Evolutionary conservation across 2,113 vertebrate genomes (phyloP), one percentile per base, ranked within the genome.

Genomic region (Ptilorrhoa leucosticta): DNA sequence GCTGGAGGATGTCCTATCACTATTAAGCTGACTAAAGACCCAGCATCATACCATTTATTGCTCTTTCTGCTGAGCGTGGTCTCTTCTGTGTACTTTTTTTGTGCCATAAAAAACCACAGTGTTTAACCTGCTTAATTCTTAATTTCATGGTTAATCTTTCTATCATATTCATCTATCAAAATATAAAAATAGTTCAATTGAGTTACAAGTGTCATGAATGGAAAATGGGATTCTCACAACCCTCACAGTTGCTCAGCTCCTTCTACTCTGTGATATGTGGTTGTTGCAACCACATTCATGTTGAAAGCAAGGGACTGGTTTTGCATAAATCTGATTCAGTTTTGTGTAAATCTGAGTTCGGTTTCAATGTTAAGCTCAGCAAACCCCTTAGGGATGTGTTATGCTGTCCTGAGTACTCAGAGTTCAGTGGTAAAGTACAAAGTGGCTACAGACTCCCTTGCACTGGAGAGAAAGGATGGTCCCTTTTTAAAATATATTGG

Each of bases 341-440:
- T 5, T 33, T 47, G 12, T 0, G 0, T 14, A n/a, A n/a, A n/a
- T n/a, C n/a, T n/a, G 72, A 31, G 53, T 13, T 48, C 31, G 61
- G 9, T n/a, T 80, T 50, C 54, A 42, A 2, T 2, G 7, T 20
- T 7, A 65, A 64, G 13, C 56, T 80, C 79, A 83, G 57, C n/a
- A 83, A 65, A 80, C 3, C 37, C 15, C 28, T 60, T 9, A 30
- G 64, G 35, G 27, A 20, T 47, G 18, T 28, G 15, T 48, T 28
- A 8, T 7, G 12, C 15, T 48, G 44, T 39, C 19, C 47, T 47
- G 82, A 84, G 48, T 27, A 19, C 51, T 39, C 44, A 4, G 13
- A 39, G 8, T 24, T 70, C 45, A 61, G 37, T 19, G 19, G 28
- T 70, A 21, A 72, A 64, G 21, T 15, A 20, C 37, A 76, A 64